Evolutionary conservation across 2,113 vertebrate species (phyloP).

Genomic region (Oreochromis spilurus): DNA sequence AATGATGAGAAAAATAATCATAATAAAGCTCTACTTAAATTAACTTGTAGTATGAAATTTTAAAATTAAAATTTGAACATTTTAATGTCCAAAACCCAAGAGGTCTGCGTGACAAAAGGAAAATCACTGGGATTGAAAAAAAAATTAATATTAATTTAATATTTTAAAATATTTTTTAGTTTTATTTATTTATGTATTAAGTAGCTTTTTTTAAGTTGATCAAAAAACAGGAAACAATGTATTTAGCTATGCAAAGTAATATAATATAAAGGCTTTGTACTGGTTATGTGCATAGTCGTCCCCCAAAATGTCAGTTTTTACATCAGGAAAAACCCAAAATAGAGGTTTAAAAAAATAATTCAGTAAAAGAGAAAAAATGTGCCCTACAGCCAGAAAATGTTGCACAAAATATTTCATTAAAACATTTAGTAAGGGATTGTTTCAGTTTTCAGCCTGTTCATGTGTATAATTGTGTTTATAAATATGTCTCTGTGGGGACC

Average conservation of each 20-base stretch:
- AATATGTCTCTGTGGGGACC: not conserved
- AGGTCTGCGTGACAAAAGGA: not conserved
- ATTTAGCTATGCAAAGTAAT: not conserved
- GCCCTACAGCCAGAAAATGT: not conserved
- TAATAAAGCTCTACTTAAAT: not conserved
- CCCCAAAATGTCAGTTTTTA: not conserved
- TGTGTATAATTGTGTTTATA: not conserved
- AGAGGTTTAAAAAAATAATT: not conserved
- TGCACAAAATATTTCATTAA: no score
- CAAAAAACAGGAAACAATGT: not conserved
- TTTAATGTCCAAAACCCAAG: not conserved
- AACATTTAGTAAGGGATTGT: not conserved
- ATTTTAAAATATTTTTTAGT: not conserved
- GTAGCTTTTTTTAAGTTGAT: no score
- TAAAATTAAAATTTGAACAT: not conserved
- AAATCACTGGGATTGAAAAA: not conserved
- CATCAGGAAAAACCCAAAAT: not conserved
- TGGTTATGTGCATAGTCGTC: not conserved
- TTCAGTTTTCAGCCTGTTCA: not conserved
- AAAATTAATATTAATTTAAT: not conserved
- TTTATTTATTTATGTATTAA: rapidly evolving
- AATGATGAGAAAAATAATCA: not conserved
- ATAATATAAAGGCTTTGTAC: not conserved
- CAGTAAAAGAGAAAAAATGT: not conserved
- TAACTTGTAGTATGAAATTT: not conserved